These are phyloP conservation scores for Celastrina argiolus DNA, from an alignment of 2,888 invertebrate species.

Conservation along the genomic window DNA sequence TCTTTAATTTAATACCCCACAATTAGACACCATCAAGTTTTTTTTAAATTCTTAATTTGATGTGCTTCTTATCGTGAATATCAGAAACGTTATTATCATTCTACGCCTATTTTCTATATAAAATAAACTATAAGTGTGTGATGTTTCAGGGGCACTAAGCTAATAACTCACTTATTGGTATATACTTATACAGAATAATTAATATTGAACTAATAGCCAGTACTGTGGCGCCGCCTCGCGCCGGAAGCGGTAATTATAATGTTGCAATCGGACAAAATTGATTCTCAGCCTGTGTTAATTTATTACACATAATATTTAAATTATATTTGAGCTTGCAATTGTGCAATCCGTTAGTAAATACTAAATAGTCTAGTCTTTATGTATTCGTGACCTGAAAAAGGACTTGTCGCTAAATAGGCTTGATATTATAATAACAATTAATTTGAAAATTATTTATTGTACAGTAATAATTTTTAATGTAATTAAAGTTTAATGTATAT, in stretches of 20 bases:
- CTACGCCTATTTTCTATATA: too few relatives aligned
- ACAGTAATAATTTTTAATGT: background rate
- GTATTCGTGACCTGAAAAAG: background rate
- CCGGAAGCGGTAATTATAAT: constrained; percentile 13
- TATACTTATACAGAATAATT: too few relatives aligned
- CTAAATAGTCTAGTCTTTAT: constrained; percentile 7
- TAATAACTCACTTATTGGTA: too few relatives aligned
- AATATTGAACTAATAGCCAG: background rate
- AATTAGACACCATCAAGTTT: too few relatives aligned
- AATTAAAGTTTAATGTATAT: background rate
- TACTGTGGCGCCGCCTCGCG: background rate
- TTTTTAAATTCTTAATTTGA: too few relatives aligned
- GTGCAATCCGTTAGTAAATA: constrained; percentile 6
- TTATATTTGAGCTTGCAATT: constrained; percentile 10
- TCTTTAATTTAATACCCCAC: too few relatives aligned
- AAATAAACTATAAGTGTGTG: too few relatives aligned
- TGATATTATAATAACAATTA: background rate
- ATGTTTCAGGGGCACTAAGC: too few relatives aligned
- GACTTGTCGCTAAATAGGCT: background rate
- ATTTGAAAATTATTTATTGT: background rate
- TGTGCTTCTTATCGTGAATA: too few relatives aligned
- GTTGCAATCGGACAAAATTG: constrained; percentile 8
- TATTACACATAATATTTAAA: constrained; percentile 4
- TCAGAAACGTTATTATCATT: too few relatives aligned
- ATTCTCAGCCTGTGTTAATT: constrained; percentile 9